phyloP scores from a whole-genome alignment of 1,140 invertebrate genomes.

The Ceratina australensis region DNA sequence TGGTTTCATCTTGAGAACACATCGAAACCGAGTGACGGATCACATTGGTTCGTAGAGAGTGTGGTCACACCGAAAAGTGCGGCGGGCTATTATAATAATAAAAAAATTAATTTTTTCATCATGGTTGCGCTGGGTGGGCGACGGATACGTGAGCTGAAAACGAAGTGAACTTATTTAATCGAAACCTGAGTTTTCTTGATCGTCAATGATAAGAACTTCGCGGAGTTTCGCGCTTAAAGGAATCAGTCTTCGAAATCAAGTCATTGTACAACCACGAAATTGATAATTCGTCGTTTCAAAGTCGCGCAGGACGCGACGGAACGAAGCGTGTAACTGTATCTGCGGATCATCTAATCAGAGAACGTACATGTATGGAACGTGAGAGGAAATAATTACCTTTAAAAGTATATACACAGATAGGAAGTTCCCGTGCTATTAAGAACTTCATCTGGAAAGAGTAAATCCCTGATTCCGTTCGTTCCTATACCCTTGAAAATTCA shows the following conservation, averaged over 20 bases:
- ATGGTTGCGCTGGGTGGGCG: no score
- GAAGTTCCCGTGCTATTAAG: constrained; percentile 23
- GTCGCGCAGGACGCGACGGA: constrained; percentile 15
- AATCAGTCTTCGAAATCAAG: constrained; percentile 64
- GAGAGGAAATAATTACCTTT: not conserved
- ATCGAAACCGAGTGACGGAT: not conserved
- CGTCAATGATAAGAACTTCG: constrained; percentile 13
- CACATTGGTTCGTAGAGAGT: not conserved
- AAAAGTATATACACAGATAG: constrained; percentile 42
- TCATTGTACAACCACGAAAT: constrained; percentile 26
- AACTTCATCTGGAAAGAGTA: constrained; percentile 16
- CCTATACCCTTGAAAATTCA: not conserved
- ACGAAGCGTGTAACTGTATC: constrained; percentile 4
- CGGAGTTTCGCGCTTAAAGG: constrained; percentile 36
- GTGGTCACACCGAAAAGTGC: not conserved
- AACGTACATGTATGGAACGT: constrained; percentile 23
- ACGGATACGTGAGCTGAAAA: not conserved
- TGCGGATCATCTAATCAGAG: not conserved
- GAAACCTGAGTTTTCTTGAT: constrained; percentile 21
- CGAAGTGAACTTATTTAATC: not conserved
- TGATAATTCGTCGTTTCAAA: constrained; percentile 9
- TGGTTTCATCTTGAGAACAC: no score
- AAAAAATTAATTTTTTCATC: constrained; percentile 13
- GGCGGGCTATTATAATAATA: not conserved
- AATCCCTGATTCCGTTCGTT: constrained; percentile 19